Evolutionary conservation across 2,113 vertebrate species (phyloP).

Genomic region (Protobothrops mucrosquamatus): DNA sequence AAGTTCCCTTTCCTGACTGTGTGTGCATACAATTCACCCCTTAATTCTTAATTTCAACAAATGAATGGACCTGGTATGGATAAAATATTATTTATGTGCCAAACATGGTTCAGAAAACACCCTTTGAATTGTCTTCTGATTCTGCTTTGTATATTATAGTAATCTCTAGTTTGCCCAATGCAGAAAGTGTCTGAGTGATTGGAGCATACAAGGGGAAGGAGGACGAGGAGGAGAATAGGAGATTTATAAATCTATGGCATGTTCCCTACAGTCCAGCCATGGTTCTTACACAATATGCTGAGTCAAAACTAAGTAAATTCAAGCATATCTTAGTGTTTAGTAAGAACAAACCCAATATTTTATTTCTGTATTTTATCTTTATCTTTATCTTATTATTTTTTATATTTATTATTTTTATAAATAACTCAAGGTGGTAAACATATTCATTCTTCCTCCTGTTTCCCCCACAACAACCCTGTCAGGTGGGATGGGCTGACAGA

Average conservation of each 20-base stretch:
- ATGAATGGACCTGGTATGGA: neutral
- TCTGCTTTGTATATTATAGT: neutral
- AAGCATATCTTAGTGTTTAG: neutral
- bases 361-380: neutral
- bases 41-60: neutral
- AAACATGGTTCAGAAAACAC: neutral
- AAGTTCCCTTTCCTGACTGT: neutral
- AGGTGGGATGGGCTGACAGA: neutral
- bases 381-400: neutral
- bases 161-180: neutral
- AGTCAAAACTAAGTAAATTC: neutral
- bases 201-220: neutral
- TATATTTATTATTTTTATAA: neutral
- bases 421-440: neutral
- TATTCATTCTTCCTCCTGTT: neutral
- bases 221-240: neutral
- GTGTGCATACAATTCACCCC: neutral
- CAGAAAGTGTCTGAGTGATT: neutral
- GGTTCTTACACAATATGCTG: neutral
- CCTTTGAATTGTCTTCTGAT: neutral
- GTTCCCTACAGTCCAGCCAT: neutral
- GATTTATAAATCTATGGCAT: neutral
- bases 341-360: neutral
- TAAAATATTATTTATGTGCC: neutral
- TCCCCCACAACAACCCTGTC: neutral